Base-by-base conservation (phyloP, 2,797 vertebrate genomes). In the Steatocranus sp. region DNA sequence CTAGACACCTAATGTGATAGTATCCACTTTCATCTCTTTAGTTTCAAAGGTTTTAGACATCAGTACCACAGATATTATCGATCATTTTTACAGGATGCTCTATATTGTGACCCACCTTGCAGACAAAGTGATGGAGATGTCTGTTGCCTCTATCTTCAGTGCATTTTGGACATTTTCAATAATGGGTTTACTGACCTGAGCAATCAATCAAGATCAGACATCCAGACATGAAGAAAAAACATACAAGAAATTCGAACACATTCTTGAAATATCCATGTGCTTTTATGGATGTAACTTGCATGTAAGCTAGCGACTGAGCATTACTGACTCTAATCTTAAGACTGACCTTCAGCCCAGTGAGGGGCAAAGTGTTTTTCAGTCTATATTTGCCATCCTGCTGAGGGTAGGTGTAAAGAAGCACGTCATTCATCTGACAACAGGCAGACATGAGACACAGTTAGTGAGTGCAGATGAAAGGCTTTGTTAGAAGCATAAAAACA, bases 301-400 rank as follows among this genome's bases (percentile, higher is more conserved):
- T 8, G 23, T 49, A 73, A 48, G 43, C 43, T 32, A 17, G 43
- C 5, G 7, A 54, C 5, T 8, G 32, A 36, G 18, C 18, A 49
- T 63, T 20, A 34, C 2, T 17, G 9, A 74, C 5, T 32, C 34
- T 11, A 82, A 58, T 41, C 25, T 17, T 82, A 54, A 61, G 61
- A 36, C 43, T 66, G 94, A 99, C 98, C 98, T 98, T 98, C 95
- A 99, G 95, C 73, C 94, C 96, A 78, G 96, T 95, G 76, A 99
- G 96, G 1, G 94, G 80, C 86, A 99, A 94, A 0, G 96, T 97
- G 83, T 97, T 98, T 92, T 97, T 99, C 87, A 99, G 96, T 85
- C 94, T 95, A 93, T 98, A 99, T 94, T 98, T 99, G 38, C 98
- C 98, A 10, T 98, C 97, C 93, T 99, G 99, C 94, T 99, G 97